Percentiles rank a stretch among this genome's conserved stretches.
phyloP scores from a whole-genome alignment of 2,113 vertebrate genomes.

The Narcine bancroftii region DNA sequence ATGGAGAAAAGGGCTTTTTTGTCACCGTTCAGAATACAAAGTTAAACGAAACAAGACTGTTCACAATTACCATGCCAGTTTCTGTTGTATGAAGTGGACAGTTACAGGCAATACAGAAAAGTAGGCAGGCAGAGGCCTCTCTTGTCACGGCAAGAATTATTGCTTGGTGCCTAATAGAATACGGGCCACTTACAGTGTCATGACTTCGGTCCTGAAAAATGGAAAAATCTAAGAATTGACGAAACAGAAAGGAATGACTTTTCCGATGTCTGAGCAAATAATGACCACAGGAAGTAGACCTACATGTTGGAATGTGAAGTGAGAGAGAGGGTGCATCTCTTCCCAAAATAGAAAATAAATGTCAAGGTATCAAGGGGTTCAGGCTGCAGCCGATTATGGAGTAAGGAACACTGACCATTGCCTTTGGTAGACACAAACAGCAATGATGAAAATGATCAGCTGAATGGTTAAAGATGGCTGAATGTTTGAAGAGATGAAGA shows the following conservation, averaged over 20 bases:
- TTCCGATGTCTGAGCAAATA: conserved; percentile 23
- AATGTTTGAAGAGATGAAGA: conserved; percentile 96
- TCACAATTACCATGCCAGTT: conserved; percentile 59
- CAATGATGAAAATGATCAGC: conserved; percentile 76
- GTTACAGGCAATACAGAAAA: conserved; percentile 58
- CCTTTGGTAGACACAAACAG: conserved; percentile 52
- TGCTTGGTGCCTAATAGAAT: conserved; percentile 58
- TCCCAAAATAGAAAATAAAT: neutral
- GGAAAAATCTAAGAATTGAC: conserved; percentile 41
- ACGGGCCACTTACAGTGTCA: conserved; percentile 53
- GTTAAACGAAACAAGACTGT: conserved; percentile 61
- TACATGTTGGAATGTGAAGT: neutral
- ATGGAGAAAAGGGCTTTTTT: conserved; percentile 56
- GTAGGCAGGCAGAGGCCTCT: conserved; percentile 57
- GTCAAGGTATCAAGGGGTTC: neutral
- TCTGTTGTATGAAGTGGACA: conserved; percentile 56
- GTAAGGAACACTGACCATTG: conserved; percentile 56
- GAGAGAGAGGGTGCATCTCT: neutral
- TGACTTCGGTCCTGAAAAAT: conserved; percentile 52
- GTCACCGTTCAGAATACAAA: conserved; percentile 59
- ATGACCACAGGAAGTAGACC: neutral
- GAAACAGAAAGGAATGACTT: conserved; percentile 30
- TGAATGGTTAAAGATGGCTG: conserved; percentile 77
- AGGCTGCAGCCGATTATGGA: conserved; percentile 44
- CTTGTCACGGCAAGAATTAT: conserved; percentile 59